Percentiles rank a stretch among this genome's conserved stretches.
phyloP scores from a whole-genome alignment of 2,113 vertebrate species.

The Crotalus horridus region DNA sequence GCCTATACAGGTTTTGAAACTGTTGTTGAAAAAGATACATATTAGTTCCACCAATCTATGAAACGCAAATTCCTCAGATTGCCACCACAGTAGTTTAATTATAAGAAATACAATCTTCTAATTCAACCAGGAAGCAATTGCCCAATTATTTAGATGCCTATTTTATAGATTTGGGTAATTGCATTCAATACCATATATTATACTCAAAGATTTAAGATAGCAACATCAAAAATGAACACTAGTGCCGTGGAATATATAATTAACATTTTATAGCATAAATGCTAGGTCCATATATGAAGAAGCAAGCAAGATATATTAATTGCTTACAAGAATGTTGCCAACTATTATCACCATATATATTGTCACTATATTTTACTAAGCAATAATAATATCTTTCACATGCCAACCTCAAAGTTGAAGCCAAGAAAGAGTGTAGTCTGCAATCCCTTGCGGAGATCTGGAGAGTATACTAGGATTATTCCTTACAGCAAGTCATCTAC shows the following conservation, averaged over 20 bases:
- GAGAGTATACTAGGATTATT: background rate
- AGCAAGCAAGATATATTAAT: conserved; percentile 39
- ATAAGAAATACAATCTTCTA: background rate
- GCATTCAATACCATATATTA: conserved; percentile 24
- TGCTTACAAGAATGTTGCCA: conserved; percentile 43
- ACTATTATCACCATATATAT: conserved; percentile 14
- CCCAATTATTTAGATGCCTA: background rate
- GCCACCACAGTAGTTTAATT: background rate
- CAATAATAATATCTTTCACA: conserved; percentile 44
- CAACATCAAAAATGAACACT: conserved; percentile 42
- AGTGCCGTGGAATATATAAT: conserved; percentile 16
- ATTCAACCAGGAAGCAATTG: background rate
- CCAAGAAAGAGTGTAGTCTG: conserved; percentile 17
- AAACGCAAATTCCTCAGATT: background rate
- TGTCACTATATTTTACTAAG: conserved; percentile 42
- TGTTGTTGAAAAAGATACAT: background rate
- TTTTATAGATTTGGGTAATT: background rate
- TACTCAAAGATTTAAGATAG: conserved; percentile 21
- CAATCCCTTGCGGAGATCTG: conserved; percentile 19
- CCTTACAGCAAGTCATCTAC: background rate
- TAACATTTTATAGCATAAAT: conserved; percentile 5
- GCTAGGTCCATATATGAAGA: conserved; percentile 41
- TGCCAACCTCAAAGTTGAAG: conserved; percentile 51
- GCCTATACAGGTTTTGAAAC: background rate
- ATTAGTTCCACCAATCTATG: background rate